Evolutionary conservation across 1,140 invertebrate species (phyloP), one percentile per base, ranked within the genome.

Genomic region (Diuraphis noxia): DNA sequence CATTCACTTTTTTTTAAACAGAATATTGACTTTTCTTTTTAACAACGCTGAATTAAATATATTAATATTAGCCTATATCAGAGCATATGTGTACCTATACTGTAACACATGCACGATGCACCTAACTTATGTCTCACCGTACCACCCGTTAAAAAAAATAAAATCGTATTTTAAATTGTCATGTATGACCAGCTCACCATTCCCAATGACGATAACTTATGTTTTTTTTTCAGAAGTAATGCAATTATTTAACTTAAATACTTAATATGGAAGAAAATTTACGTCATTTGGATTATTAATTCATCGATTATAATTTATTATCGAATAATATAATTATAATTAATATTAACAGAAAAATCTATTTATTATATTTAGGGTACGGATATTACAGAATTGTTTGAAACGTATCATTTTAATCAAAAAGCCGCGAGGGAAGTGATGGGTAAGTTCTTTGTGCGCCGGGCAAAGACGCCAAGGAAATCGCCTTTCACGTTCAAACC

Each of bases 311-410:
- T 72, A 63, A n/a, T 17, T 72, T 72, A 6, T n/a, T 13, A 72
- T 72, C 13, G 13, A 72, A 72, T 72, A 72, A n/a, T 72, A 9
- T 56, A 25, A 25, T 25, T 9, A 56, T 56, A 19, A 56, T 25
- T 25, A 56, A 63, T 63, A 63, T 72, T 72, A 13, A 72, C 30
- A 72, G 13, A n/a, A n/a, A 63, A 63, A n/a, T 63, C 30, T 17
- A 30, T 82, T 1, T 82, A 41, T 41, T 41, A 23, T 77, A 77
- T 36, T 72, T 82, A 95, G 93, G 96, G 96, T 2, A 96, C 95
- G 0, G 97, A 97, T 93, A 96, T 97, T 41, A 97, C 96, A 1
- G 96, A 97, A 94, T 94, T 95, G 7, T 97, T 97, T 93, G 96
- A 97, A 94, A 93, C 93, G 13, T 96, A 96, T 94, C 96, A 96